Evolutionary conservation across 2,888 invertebrate genomes (phyloP).

Genomic region (Augochlorella aurata): DNA sequence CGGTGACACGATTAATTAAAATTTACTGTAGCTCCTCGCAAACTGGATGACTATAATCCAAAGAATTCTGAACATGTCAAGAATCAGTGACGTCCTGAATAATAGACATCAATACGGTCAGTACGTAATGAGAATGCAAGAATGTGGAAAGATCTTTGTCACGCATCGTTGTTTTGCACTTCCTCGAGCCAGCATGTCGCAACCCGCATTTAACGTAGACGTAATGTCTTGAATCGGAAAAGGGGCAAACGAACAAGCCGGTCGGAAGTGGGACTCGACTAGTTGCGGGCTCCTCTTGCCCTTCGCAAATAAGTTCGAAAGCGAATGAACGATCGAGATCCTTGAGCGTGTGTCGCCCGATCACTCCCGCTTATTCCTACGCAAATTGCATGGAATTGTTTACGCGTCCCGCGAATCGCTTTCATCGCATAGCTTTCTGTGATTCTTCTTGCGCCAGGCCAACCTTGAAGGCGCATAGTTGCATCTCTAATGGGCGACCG

Average conservation of each 20-base stretch:
- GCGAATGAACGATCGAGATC: background rate
- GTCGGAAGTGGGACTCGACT: slow-evolving; percentile 12
- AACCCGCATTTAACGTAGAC: slow-evolving; percentile 53
- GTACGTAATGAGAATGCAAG: slow-evolving; percentile 57
- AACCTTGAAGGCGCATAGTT: slow-evolving; percentile 59
- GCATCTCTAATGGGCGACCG: slow-evolving; percentile 56
- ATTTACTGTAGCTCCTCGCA: too few species aligned
- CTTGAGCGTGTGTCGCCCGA: background rate
- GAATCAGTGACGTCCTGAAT: slow-evolving; percentile 9
- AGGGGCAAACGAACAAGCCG: slow-evolving; percentile 19
- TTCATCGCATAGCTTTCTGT: slow-evolving; percentile 38
- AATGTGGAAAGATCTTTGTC: slow-evolving; percentile 61
- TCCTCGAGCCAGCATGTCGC: slow-evolving; percentile 62
- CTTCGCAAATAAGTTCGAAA: slow-evolving; percentile 8
- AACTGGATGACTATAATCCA: background rate
- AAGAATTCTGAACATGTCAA: slow-evolving; percentile 8
- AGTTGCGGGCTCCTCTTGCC: background rate
- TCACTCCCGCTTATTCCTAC: slow-evolving; percentile 10
- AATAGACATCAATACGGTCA: slow-evolving; percentile 29
- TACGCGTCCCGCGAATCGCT: slow-evolving; percentile 37
- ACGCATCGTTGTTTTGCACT: slow-evolving; percentile 60
- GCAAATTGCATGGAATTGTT: slow-evolving; percentile 23
- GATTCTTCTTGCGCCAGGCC: slow-evolving; percentile 54
- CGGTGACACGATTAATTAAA: background rate
- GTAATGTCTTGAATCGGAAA: slow-evolving; percentile 33